Conservation (phyloP, 2,113 vertebrate genomes). For the Podilymbus podiceps region DNA sequence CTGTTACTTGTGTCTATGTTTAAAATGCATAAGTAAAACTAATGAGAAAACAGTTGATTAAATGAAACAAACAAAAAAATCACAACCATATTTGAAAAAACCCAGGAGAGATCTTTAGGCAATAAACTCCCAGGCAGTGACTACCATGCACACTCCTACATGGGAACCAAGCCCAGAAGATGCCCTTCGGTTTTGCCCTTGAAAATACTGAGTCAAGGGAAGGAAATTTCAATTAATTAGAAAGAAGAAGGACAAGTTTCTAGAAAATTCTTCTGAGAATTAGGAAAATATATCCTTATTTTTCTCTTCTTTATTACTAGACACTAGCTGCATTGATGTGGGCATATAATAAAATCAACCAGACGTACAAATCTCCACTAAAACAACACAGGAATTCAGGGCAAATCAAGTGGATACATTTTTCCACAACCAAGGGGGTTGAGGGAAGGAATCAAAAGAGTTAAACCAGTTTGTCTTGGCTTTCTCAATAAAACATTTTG, state of each 20-base stretch:
- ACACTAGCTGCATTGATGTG: not conserved
- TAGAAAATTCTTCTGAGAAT: not conserved
- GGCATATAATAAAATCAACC: not conserved
- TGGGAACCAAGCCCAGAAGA: not conserved
- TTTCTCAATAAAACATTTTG: not conserved
- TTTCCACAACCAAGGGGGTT: not conserved
- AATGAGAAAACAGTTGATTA: not conserved
- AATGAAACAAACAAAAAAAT: not conserved
- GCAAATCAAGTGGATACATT: not conserved
- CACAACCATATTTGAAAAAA: not conserved
- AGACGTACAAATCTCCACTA: not conserved
- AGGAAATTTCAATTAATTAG: conserved; percentile 18
- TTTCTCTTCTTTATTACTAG: not conserved
- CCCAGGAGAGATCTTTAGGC: not conserved
- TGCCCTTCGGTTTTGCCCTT: not conserved
- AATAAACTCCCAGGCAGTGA: not conserved
- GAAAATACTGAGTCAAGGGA: not conserved
- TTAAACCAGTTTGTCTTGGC: not conserved
- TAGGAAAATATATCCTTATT: not conserved
- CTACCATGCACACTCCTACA: not conserved
- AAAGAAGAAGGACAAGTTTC: not conserved
- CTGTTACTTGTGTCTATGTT: not conserved
- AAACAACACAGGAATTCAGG: not conserved
- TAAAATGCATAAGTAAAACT: not conserved
- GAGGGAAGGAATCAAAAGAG: not conserved